Conservation (phyloP, 2,113 vertebrate genomes). For the Numenius arquata region DNA sequence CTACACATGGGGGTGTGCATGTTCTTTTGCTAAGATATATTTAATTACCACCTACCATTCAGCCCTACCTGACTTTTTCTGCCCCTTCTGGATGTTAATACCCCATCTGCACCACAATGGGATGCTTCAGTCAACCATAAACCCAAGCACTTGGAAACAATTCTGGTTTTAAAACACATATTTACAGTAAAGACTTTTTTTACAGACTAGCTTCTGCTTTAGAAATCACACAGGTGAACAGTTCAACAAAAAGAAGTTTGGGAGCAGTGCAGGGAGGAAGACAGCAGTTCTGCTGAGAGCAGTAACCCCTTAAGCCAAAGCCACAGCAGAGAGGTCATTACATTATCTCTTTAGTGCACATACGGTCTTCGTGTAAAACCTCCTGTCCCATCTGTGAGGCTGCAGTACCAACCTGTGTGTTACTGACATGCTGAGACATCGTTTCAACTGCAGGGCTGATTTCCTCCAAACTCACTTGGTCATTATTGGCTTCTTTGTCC, state of each 20-base stretch:
- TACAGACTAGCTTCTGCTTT: neutral
- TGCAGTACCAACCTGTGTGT: neutral
- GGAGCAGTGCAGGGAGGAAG: neutral
- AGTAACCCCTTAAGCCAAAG: neutral
- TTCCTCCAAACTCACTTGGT: neutral
- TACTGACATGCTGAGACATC: neutral
- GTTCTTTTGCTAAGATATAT: neutral
- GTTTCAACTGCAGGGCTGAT: neutral
- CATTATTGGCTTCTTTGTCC: neutral
- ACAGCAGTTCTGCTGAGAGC: neutral
- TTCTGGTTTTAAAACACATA: neutral
- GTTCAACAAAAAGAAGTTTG: neutral
- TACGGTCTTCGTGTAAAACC: neutral
- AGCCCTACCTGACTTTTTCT: neutral
- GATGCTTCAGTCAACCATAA: neutral
- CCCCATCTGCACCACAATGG: fast-evolving
- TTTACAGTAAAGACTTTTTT: neutral
- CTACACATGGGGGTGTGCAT: neutral
- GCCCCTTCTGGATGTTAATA: neutral
- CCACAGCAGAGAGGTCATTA: neutral
- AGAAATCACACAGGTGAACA: neutral
- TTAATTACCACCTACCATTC: neutral
- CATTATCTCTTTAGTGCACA: neutral
- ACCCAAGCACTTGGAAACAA: neutral
- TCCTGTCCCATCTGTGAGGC: neutral